A percentile compares a stretch with the other conserved stretches of the same genome.
Evolutionary conservation across 1,140 invertebrate species (phyloP).

Genomic region (Chrysopa pallens): DNA sequence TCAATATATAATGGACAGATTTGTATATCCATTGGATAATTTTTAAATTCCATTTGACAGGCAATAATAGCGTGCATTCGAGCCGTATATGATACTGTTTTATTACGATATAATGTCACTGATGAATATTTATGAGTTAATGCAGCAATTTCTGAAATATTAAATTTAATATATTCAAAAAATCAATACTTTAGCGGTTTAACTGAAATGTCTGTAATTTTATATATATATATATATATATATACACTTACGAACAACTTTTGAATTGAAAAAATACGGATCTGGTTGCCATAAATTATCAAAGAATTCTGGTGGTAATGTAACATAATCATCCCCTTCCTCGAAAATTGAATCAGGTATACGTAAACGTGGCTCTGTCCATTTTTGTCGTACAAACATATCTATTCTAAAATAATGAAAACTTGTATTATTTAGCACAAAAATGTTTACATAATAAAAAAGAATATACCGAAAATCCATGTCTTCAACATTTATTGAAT

Average conservation of each 20-base stretch:
- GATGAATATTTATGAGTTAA: conserved; percentile 64
- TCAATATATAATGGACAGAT: conserved; percentile 63
- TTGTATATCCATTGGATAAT: conserved; percentile 73
- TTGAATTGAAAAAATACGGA: conserved; percentile 70
- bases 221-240: no score
- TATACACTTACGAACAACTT: conserved; percentile 46
- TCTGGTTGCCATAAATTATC: conserved; percentile 75
- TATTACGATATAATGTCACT: conserved; percentile 57
- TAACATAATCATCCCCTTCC: conserved; percentile 57
- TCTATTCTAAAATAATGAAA: conserved; percentile 41
- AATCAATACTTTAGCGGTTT: no score
- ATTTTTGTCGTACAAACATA: conserved; percentile 66
- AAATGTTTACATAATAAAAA: no score
- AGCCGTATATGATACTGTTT: conserved; percentile 57
- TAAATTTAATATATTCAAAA: no score
- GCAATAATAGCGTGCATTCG: conserved; percentile 68
- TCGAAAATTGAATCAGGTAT: conserved; percentile 56
- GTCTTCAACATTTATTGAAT: conserved; percentile 70
- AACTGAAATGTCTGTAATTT: no score
- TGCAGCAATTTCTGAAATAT: conserved; percentile 50
- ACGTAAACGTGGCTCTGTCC: conserved; percentile 55
- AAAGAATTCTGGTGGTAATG: conserved; percentile 58
- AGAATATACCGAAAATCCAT: conserved; percentile 60
- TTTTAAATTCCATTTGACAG: conserved; percentile 71
- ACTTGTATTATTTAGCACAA: neutral